These are phyloP conservation scores for Helicoverpa armigera DNA, from an alignment of 1,140 invertebrate species.

Conservation along the genomic window DNA sequence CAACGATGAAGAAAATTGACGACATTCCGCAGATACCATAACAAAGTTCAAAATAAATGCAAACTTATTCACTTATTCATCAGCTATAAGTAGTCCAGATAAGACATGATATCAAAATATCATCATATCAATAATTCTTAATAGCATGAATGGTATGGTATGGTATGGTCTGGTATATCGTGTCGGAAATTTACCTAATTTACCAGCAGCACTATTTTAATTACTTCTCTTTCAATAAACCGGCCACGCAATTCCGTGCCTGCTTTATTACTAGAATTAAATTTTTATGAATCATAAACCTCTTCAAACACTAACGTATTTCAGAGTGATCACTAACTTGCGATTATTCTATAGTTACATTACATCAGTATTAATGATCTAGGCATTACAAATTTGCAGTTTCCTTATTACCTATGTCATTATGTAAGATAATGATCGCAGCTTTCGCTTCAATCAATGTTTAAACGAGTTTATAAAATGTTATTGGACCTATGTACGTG, in stretches of 20 bases:
- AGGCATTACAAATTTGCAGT: conserved; percentile 28
- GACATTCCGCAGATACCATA: too few relatives aligned
- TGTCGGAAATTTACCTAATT: background rate
- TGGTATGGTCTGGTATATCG: too few relatives aligned
- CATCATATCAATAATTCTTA: too few relatives aligned
- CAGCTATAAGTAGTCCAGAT: too few relatives aligned
- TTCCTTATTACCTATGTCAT: conserved; percentile 35
- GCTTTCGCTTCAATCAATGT: conserved; percentile 3
- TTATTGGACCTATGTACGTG: background rate
- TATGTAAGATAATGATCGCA: conserved; percentile 14
- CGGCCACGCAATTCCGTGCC: background rate
- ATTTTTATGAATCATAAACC: background rate
- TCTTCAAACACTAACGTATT: background rate
- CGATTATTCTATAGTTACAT: background rate
- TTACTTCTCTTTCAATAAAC: background rate
- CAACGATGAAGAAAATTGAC: too few relatives aligned
- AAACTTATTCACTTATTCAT: too few relatives aligned
- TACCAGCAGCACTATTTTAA: background rate
- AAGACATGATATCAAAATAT: too few relatives aligned
- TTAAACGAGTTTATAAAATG: background rate
- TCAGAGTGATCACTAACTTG: background rate
- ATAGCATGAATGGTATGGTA: too few relatives aligned
- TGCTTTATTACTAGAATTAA: background rate
- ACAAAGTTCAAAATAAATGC: too few relatives aligned
- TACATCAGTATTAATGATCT: conserved; percentile 35